Evolutionary conservation across 2,113 vertebrate species (phyloP).

Genomic region (Cacatua alba): DNA sequence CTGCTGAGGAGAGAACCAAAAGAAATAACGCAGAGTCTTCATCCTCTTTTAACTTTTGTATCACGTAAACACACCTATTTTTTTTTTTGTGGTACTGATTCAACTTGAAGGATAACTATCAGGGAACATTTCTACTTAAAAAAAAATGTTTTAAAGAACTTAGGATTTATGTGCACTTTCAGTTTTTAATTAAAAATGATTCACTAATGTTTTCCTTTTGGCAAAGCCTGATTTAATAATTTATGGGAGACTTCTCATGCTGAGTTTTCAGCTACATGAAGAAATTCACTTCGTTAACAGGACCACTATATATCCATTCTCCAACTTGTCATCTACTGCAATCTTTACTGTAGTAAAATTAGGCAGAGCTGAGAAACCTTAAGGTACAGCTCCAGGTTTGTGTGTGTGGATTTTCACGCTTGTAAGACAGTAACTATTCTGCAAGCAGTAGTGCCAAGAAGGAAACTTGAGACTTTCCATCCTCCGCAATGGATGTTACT

Average conservation of each 20-base stretch:
- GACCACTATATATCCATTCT: not conserved
- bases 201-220: not conserved
- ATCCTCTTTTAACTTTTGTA: not conserved
- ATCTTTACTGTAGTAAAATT: conserved; percentile 15
- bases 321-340: not conserved
- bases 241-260: not conserved
- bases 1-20: not conserved
- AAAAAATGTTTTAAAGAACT: not conserved
- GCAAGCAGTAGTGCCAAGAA: not conserved
- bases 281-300: not conserved
- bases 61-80: not conserved
- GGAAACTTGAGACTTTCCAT: not conserved
- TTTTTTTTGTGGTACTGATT: not conserved
- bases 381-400: not conserved
- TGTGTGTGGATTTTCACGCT: not conserved
- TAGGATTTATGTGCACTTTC: not conserved
- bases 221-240: not conserved
- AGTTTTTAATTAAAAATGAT: not conserved
- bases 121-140: not conserved
- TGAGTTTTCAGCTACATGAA: conserved; percentile 10
- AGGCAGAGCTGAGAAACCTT: conserved; percentile 30
- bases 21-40: not conserved
- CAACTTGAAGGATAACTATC: not conserved
- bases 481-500: not conserved
- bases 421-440: not conserved